Percentiles rank a stretch among this genome's conserved stretches.
phyloP scores from a whole-genome alignment of 1,140 invertebrate species.

The Harlomillsia oculata region DNA sequence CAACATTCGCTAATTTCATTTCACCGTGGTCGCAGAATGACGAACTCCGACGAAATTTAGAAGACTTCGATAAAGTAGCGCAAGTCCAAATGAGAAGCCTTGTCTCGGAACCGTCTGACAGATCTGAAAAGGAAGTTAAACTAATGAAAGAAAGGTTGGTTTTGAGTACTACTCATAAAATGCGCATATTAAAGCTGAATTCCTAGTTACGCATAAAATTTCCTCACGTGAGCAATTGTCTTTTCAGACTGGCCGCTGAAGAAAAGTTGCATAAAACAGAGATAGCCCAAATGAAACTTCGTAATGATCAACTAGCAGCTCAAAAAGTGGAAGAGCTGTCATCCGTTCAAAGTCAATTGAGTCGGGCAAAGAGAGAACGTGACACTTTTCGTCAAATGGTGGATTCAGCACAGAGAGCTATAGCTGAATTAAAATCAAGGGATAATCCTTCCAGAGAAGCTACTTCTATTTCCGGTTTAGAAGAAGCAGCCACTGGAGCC shows the following conservation, averaged over 20 bases:
- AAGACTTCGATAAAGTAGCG: conserved; percentile 72
- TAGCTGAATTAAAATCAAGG: conserved; percentile 57
- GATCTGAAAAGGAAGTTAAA: conserved; percentile 61
- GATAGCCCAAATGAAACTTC: conserved; percentile 69
- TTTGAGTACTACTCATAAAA: not conserved
- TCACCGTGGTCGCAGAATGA: no score
- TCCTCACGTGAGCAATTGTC: not conserved
- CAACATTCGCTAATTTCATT: conserved; percentile 24
- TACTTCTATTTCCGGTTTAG: conserved; percentile 16
- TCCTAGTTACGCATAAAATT: not conserved
- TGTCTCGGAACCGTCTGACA: conserved; percentile 13
- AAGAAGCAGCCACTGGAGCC: conserved; percentile 42
- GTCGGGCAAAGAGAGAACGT: conserved; percentile 73
- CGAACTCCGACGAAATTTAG: conserved; percentile 65
- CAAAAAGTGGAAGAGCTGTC: conserved; percentile 77
- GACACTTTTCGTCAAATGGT: conserved; percentile 86
- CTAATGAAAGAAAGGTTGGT: conserved; percentile 54
- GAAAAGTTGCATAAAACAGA: conserved; percentile 76
- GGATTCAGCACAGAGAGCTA: conserved; percentile 70
- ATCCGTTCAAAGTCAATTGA: conserved; percentile 65
- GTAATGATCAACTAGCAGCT: conserved; percentile 77
- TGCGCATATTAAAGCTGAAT: not conserved
- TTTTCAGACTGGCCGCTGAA: conserved; percentile 37
- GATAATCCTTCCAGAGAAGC: conserved; percentile 4
- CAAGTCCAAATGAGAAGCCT: conserved; percentile 58